Conservation (phyloP, 2,888 invertebrate genomes). For the Biston stratarius region DNA sequence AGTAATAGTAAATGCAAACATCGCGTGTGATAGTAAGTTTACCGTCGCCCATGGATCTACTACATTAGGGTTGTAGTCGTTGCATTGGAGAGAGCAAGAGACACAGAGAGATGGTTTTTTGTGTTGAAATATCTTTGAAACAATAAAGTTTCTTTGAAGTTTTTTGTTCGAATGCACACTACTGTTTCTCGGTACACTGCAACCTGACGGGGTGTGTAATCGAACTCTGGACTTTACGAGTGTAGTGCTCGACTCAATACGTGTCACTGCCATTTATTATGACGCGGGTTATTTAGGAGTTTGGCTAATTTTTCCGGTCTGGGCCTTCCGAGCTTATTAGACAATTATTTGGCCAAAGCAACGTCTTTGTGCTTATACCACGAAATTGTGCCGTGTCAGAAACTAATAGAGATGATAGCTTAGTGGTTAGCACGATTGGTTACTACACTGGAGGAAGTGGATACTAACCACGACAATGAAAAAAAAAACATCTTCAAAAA, state of each 20-base stretch:
- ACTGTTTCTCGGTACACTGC: conserved; percentile 37
- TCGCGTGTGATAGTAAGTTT: no score
- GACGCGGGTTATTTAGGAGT: conserved; percentile 59
- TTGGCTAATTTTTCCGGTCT: conserved; percentile 51
- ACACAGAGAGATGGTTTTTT: no score
- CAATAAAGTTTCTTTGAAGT: neutral
- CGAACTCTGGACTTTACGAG: conserved; percentile 71
- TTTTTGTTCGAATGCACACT: neutral
- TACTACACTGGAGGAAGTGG: no score
- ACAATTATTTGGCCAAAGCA: conserved; percentile 7
- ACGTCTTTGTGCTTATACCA: conserved; percentile 1
- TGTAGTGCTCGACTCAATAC: conserved; percentile 59
- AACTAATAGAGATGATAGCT: neutral
- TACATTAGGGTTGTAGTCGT: no score
- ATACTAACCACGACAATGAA: no score
- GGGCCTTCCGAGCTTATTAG: conserved; percentile 35
- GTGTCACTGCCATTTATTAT: conserved; percentile 63
- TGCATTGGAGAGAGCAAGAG: no score
- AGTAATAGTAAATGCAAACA: no score
- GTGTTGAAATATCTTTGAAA: no score
- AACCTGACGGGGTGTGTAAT: conserved; percentile 68
- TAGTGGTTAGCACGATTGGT: no score
- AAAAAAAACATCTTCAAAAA: no score
- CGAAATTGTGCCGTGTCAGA: conserved; percentile 6
- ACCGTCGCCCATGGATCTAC: no score